Evolutionary conservation across 2,888 invertebrate genomes (phyloP).

Genomic region (Teleiodes luculella): DNA sequence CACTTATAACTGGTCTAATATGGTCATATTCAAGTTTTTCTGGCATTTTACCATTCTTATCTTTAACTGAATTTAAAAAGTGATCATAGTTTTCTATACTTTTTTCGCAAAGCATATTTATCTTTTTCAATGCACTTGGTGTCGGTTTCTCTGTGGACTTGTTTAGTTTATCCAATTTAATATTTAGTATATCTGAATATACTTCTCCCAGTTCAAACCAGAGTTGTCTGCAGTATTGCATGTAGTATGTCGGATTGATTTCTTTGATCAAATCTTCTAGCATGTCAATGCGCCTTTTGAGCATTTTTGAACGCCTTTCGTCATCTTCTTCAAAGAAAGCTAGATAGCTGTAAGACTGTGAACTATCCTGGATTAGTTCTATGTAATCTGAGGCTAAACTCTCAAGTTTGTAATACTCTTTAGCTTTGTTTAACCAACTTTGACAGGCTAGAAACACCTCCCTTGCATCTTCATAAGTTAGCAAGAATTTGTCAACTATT

Average conservation of each 20-base stretch:
- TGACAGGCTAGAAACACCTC: slow-evolving; percentile 88
- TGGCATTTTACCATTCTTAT: slow-evolving; percentile 73
- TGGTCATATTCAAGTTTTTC: slow-evolving; percentile 81
- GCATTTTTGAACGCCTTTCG: slow-evolving; percentile 92
- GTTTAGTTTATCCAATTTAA: slow-evolving; percentile 85
- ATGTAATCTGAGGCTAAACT: slow-evolving; percentile 93
- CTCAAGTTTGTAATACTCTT: slow-evolving; percentile 90
- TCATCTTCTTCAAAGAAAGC: slow-evolving; percentile 92
- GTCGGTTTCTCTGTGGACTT: slow-evolving; percentile 78
- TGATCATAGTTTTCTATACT: slow-evolving; percentile 86
- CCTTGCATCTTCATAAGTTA: slow-evolving; percentile 90
- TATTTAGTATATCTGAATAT: slow-evolving; percentile 89
- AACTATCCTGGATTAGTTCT: slow-evolving; percentile 87
- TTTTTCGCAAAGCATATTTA: slow-evolving; percentile 85
- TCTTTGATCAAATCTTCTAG: slow-evolving; percentile 87
- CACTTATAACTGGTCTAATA: slow-evolving; percentile 83
- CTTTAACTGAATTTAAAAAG: slow-evolving; percentile 85
- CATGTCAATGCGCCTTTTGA: slow-evolving; percentile 90
- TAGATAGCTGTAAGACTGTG: slow-evolving; percentile 86
- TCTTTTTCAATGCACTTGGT: slow-evolving; percentile 85
- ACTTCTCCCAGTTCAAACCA: slow-evolving; percentile 93
- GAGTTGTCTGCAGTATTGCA: slow-evolving; percentile 88
- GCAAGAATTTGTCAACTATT: slow-evolving; percentile 82
- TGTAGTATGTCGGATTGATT: slow-evolving; percentile 92
- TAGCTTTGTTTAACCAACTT: slow-evolving; percentile 88